Evolutionary conservation across 1,140 invertebrate species (phyloP), one percentile per base, ranked within the genome.

Genomic region (Lepidurus arcticus): DNA sequence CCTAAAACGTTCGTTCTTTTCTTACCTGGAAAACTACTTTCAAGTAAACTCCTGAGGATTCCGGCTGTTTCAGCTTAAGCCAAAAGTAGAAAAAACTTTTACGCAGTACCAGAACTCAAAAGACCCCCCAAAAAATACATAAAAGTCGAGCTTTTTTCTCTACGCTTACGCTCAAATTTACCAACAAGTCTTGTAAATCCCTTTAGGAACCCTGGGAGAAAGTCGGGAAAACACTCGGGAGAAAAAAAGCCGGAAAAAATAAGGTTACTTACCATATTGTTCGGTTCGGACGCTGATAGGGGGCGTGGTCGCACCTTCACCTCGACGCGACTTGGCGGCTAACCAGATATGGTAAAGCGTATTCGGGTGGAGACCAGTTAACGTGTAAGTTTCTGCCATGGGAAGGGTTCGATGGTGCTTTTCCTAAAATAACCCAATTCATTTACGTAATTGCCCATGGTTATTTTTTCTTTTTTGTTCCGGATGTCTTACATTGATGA

Each of bases 341-440:
- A 99, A 87, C 93, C 96, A 97, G 79, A 98, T 92, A 86, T 95
- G 95, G 87, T 98, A 99, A 47, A 97, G 85, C 4, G 96, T 98
- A 87, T 98, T 96, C 7, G 97, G 96, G 83, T 96, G 96, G 1
- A 99, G 88, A 44, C 92, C 92, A 75, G 90, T 92, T 78, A 98
- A 86, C 0, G 91, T 93, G 87, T 95, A 98, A 42, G 89, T 91
- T 85, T 96, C 92, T 7, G 90, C 89, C n/a, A 93, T 91, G 1
- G 87, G 86, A 81, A 96, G 93, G 81, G 92, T 89, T 81, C 91
- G 84, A 83, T 91, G 87, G 81, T 90, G 85, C 82, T 87, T 88
- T 81, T 90, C 89, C 87, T 92, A 84, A 34, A 34, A 34, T 34
- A 34, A 34, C 34, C 34, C 34, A 34, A 75, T 75, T 75, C 4